These are phyloP conservation scores for Corythornis madagascariensis DNA, from an alignment of 2,113 vertebrate genomes.

Conservation along the genomic window DNA sequence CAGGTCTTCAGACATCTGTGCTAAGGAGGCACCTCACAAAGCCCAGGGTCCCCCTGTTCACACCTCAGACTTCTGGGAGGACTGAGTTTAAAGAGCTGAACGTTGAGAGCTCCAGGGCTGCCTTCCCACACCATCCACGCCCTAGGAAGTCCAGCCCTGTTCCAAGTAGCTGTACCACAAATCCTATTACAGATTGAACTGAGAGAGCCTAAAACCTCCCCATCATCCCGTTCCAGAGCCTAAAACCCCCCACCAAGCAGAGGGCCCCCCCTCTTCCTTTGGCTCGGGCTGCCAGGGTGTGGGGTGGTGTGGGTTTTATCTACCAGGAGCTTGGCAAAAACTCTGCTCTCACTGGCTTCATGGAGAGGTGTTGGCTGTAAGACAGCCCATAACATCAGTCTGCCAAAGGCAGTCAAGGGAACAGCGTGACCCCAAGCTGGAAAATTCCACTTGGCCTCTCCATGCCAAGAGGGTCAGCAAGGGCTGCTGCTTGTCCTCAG, in stretches of 20 bases:
- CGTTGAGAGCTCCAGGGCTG: background rate
- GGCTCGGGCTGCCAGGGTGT: background rate
- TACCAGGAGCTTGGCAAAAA: background rate
- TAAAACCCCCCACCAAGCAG: background rate
- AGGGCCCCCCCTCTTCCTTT: background rate
- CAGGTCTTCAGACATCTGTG: background rate
- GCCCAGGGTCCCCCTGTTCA: background rate
- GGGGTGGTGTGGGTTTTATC: background rate
- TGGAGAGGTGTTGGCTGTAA: background rate
- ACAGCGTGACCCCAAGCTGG: background rate
- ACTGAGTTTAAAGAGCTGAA: background rate
- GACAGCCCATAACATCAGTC: background rate
- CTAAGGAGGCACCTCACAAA: background rate
- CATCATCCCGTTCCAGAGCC: background rate
- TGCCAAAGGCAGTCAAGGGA: background rate
- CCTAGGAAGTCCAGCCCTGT: background rate
- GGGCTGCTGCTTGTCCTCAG: background rate
- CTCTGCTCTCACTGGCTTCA: background rate
- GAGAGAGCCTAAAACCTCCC: background rate
- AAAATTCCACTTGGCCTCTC: constrained; percentile 52
- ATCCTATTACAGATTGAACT: background rate
- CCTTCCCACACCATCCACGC: background rate
- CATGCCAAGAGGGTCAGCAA: background rate
- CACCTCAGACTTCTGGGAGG: background rate
- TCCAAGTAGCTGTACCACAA: background rate